phyloP scores from a whole-genome alignment of 2,888 invertebrate genomes.

The Ormia ochracea region DNA sequence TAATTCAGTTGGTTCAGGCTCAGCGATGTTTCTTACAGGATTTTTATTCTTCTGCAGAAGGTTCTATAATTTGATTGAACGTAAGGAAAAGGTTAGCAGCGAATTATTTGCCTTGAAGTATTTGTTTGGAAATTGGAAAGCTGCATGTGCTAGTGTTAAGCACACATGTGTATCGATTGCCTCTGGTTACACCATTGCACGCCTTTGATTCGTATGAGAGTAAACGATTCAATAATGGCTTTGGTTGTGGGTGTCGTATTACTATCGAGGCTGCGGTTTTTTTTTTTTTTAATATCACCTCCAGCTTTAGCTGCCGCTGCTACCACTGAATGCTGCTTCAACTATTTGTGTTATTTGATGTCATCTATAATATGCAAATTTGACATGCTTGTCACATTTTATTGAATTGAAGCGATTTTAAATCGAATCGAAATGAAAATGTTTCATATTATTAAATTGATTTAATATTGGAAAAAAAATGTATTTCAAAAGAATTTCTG shows the following conservation, averaged over 20 bases:
- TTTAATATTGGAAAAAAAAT: conserved; percentile 32
- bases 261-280: conserved; percentile 22
- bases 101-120: too few relatives aligned
- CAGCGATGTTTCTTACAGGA: too few relatives aligned
- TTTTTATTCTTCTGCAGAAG: too few relatives aligned
- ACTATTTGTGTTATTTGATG: conserved; percentile 48
- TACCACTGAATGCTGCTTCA: neutral
- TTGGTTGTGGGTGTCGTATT: conserved; percentile 9
- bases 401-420: conserved; percentile 62
- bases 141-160: too few relatives aligned
- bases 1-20: too few relatives aligned
- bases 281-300: neutral
- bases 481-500: neutral
- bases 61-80: too few relatives aligned
- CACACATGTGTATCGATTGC: too few relatives aligned
- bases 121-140: too few relatives aligned
- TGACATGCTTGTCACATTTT: conserved; percentile 65
- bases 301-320: conserved; percentile 23
- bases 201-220: too few relatives aligned
- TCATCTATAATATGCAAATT: conserved; percentile 62
- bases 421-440: conserved; percentile 63
- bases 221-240: conserved; percentile 17
- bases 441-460: conserved; percentile 61
- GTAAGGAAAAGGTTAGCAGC: too few relatives aligned
- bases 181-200: too few relatives aligned